These are phyloP conservation scores for Trypoxylon attenuatum DNA, from an alignment of 2,888 invertebrate genomes.

Conservation along the genomic window DNA sequence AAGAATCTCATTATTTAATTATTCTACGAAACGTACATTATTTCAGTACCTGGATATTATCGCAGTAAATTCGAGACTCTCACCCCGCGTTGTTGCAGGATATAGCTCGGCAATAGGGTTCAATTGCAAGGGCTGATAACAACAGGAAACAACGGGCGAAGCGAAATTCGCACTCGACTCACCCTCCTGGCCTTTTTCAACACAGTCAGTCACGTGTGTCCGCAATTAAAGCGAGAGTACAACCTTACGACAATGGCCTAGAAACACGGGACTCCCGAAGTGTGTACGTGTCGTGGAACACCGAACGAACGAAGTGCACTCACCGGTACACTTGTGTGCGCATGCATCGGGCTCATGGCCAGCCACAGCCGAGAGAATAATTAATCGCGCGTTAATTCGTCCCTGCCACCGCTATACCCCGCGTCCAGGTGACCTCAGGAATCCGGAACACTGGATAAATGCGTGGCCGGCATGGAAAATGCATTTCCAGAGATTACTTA, in stretches of 20 bases:
- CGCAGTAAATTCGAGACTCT: too few species aligned
- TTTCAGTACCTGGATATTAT: too few species aligned
- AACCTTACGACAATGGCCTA: constrained; percentile 49
- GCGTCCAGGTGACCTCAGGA: background rate
- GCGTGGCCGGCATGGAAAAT: constrained; percentile 37
- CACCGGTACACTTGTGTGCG: constrained; percentile 13
- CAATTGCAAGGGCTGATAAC: too few species aligned
- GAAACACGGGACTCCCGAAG: constrained; percentile 29
- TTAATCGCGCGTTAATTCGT: constrained; percentile 51
- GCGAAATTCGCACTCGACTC: constrained; percentile 3
- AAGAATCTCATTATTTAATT: too few species aligned
- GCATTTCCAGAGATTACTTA: too few species aligned
- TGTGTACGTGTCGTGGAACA: constrained; percentile 8
- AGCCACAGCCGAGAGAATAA: constrained; percentile 42
- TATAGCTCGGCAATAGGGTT: too few species aligned
- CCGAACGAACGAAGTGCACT: constrained; percentile 21
- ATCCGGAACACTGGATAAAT: too few species aligned
- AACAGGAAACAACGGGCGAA: constrained; percentile 9
- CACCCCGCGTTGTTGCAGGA: too few species aligned
- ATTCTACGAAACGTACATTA: too few species aligned
- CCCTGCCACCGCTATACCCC: constrained; percentile 3
- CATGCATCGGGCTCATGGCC: constrained; percentile 28
- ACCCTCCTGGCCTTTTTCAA: constrained; percentile 39
- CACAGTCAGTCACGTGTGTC: constrained; percentile 54
- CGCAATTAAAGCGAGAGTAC: constrained; percentile 57